Evolutionary conservation across 2,797 vertebrate species (phyloP), one percentile per base, ranked within the genome.

Genomic region (Sardinella longiceps): DNA sequence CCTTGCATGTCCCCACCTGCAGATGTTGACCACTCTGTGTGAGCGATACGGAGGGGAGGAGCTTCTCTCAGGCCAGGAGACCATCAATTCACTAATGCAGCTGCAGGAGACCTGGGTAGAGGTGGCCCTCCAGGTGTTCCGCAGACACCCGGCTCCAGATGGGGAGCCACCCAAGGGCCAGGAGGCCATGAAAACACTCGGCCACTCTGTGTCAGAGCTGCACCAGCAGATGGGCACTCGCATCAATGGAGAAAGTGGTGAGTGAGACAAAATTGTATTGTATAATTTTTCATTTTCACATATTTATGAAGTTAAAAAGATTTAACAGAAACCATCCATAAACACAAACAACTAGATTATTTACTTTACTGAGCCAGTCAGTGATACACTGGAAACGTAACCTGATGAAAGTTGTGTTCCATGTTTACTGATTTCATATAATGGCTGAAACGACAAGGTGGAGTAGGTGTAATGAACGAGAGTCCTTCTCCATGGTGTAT

Each of bases 231-330:
- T 96, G 66, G 89, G 87, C 0, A 86, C 81, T 33, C 94, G 94
- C 84, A 91, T 95, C 85, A 95, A 81, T 39, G 95, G 95, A 60
- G 95, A 96, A 33, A 95, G 91, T 58, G 96, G 96, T 97, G 89
- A 96, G 93, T 53, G 33, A 58, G 5, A n/a, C 53, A n/a, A 58
- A n/a, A 56, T 2, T 18, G 50, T 53, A 48, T 10, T 48, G 46
- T 9, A 10, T 10, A 5, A 48, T 9, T 46, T 46, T 46, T n/a
- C n/a, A n/a, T n/a, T n/a, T 1, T 46, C 45, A 46, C 4, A 46
- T 46, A 9, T 7, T 46, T 46, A 1, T 46, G 46, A 48, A n/a
- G 20, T n/a, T 0, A 58, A 56, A 56, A 58, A 58, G 23, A n/a
- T 7, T 7, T 23, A 5, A 7, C 53, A 58, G 53, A 58, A 58